These are phyloP conservation scores for Julus scanicus DNA, from an alignment of 2,888 invertebrate species.

Conservation along the genomic window DNA sequence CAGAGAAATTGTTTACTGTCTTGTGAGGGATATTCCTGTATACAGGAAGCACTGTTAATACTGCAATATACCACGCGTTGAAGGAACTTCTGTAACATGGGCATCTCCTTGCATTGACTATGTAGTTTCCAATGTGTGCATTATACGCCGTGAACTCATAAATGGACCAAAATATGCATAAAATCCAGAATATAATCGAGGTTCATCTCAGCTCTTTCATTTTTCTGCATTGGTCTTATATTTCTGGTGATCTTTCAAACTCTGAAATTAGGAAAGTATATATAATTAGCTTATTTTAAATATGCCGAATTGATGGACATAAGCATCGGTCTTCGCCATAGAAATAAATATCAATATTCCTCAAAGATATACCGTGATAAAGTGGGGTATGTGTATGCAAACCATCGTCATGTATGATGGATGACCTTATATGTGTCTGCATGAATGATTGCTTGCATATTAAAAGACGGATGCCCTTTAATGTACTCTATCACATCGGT, in stretches of 20 bases:
- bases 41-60: background rate
- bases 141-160: too few species aligned
- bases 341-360: conserved; percentile 31
- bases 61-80: background rate
- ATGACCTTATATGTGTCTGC: conserved; percentile 39
- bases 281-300: conserved; percentile 32
- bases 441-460: conserved; percentile 42
- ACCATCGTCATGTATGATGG: conserved; percentile 36
- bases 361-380: conserved; percentile 28
- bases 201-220: background rate
- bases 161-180: too few species aligned
- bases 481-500: conserved; percentile 42
- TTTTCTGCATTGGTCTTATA: background rate
- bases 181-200: background rate
- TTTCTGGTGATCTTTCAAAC: background rate
- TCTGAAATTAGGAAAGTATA: conserved; percentile 16
- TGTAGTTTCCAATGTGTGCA: background rate
- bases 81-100: background rate
- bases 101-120: background rate
- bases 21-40: background rate
- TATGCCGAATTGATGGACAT: background rate
- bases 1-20: background rate
- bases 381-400: conserved; percentile 39
- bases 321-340: background rate
- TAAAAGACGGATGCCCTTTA: conserved; percentile 32